Evolutionary conservation across 2,888 invertebrate genomes (phyloP).

Genomic region (Orthosia cruda): DNA sequence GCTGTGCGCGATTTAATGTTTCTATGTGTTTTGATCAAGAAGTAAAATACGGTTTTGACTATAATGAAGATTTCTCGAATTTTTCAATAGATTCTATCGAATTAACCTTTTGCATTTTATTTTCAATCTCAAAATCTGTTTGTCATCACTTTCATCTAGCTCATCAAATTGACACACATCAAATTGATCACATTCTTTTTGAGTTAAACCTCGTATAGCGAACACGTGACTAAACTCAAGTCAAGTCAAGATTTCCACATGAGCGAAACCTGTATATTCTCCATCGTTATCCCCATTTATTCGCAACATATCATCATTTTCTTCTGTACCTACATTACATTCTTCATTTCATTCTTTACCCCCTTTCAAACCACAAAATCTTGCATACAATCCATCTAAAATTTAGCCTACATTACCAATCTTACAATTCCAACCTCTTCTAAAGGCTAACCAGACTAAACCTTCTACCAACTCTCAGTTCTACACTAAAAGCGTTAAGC

Average conservation of each 20-base stretch:
- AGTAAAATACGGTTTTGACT: too few species aligned
- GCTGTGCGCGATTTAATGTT: not conserved
- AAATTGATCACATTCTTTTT: too few species aligned
- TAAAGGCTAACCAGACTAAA: not conserved
- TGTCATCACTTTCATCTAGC: too few species aligned
- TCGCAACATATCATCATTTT: not conserved
- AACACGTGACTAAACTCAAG: too few species aligned
- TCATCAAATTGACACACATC: too few species aligned
- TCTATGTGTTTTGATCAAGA: not conserved
- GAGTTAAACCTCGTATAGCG: too few species aligned
- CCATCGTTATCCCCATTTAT: not conserved
- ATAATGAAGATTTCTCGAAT: not conserved
- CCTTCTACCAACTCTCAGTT: constrained; percentile 27
- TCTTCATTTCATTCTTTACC: not conserved
- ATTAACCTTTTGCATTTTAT: not conserved
- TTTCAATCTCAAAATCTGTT: not conserved
- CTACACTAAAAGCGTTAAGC: constrained; percentile 33
- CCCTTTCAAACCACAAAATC: not conserved
- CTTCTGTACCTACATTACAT: too few species aligned
- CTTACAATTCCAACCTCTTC: not conserved
- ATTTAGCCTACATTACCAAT: not conserved
- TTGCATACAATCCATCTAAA: not conserved
- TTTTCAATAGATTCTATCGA: not conserved
- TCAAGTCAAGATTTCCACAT: too few species aligned
- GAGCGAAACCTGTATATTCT: too few species aligned